Percentiles rank a stretch among this genome's conserved stretches.
phyloP scores from a whole-genome alignment of 2,888 invertebrate species.

The Chorisops tibialis region DNA sequence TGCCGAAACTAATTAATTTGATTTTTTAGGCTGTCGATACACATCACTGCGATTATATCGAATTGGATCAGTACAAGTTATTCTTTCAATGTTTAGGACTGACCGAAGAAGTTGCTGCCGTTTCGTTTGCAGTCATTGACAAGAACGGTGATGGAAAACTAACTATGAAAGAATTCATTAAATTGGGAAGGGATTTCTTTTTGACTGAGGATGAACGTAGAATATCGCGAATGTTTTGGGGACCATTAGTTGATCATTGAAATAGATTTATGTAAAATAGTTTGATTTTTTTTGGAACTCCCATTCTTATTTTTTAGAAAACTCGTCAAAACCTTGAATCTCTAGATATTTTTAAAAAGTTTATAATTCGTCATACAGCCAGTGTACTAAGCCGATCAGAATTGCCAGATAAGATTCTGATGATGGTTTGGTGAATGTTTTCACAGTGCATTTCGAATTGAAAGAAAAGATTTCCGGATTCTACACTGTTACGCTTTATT shows the following conservation, averaged over 20 bases:
- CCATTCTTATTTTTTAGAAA: too few species aligned
- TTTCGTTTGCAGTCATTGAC: constrained; percentile 76
- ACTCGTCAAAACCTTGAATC: too few species aligned
- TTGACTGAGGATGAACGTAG: constrained; percentile 69
- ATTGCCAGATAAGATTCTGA: too few species aligned
- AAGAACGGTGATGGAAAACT: constrained; percentile 74
- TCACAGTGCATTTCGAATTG: too few species aligned
- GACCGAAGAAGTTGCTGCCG: constrained; percentile 68
- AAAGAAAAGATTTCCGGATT: too few species aligned
- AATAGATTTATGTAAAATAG: too few species aligned
- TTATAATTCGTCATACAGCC: too few species aligned
- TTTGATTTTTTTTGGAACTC: too few species aligned
- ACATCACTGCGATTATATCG: constrained; percentile 73
- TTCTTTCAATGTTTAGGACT: constrained; percentile 79
- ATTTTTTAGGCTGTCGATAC: constrained; percentile 71
- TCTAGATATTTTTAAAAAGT: too few species aligned
- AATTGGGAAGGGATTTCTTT: constrained; percentile 77
- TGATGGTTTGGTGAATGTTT: too few species aligned
- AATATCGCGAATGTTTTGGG: constrained; percentile 84
- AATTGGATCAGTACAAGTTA: constrained; percentile 76
- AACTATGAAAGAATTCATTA: constrained; percentile 73
- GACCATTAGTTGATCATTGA: constrained; percentile 54
- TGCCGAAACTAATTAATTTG: not conserved
- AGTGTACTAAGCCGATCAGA: too few species aligned
- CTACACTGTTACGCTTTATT: too few species aligned